Base-by-base conservation (phyloP, 2,888 invertebrate species). In the Macaria liturata region DNA sequence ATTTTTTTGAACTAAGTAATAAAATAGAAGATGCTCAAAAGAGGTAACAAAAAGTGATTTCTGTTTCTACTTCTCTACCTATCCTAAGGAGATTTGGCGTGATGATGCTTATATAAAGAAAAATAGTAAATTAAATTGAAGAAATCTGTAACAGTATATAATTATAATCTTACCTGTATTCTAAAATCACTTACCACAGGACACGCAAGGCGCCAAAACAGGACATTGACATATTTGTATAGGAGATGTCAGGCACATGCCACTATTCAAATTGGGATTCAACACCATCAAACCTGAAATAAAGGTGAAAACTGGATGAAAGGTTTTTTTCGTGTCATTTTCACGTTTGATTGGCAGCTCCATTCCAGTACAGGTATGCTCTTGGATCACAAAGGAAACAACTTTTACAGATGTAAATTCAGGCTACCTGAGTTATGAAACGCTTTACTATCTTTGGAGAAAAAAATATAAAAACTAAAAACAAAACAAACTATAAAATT, bases 111-210 rank as follows among this genome's bases (percentile, higher is more conserved):
- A 3, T 20, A 20, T 20, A 20, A 20, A 20, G 20, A 20, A 20
- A 20, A 20, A 20, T 4, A 5, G 8, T 42, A 42, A 6, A 6
- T 7, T 6, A 37, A 37, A 6, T 37, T 7, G 1, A 7, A 6
- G 34, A 6, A 37, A 4, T 37, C 34, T 37, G 7, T 37, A 37
- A 37, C 7, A 9, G 9, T 42, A 42, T 4, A n/a, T 42, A 9
- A 42, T 39, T 42, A 42, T 42, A 8, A 42, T 9, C 8, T 42
- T 42, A 42, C 42, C 42, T 42, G 8, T 42, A 4, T 20, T n/a
- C 42, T 42, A n/a, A 8, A 8, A 9, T 42, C 8, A 42, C 61
- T 60, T 57, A 64, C 65, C 59, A 6, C 45, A 20, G 31, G 62
- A 49, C 46, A 37, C 20, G 4, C 39, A 42, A 9, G n/a, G 37